Base-by-base conservation (phyloP, 2,113 vertebrate genomes). In the Myotis lucifugus region DNA sequence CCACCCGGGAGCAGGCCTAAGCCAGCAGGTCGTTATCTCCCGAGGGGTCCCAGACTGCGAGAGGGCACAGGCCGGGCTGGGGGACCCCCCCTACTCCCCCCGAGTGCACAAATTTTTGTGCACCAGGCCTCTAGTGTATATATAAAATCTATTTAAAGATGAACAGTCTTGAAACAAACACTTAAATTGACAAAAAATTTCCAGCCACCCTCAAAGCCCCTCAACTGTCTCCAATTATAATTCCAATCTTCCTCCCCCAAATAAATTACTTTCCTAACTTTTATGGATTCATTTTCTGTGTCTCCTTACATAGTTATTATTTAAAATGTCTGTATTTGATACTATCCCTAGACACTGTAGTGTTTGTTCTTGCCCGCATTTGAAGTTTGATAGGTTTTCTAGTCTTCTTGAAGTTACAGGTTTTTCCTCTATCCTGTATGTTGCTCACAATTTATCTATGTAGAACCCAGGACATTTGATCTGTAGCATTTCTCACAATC, bases 141-240 rank as follows among this genome's bases (percentile, higher is more conserved):
- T 64, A 37, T 50, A 37, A 78, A 69, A 32, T 21, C 21, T 50
- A 54, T 85, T 85, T 79, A 85, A 79, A 85, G 9, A 8, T 79
- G 5, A 14, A 29, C 14, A 46, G 2, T 73, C 23, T 79, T 73
- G 21, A 25, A 73, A 37, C 4, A 5, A 88, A 50, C 19, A 54
- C 23, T 85, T n/a, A 0, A 13, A 85, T 72, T 34, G 56, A 78
- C 29, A 89, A 89, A 34, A 46, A 5, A 76, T 82, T 54, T 54
- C 17, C 7, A 59, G 37, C 2, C 37, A 78, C 5, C 7, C 4
- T 1, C 6, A 6, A 70, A 54, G 2, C 17, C 5, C 10, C 15
- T 52, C 7, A 52, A 52, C 5, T 25, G 17, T 8, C 14, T 2
- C 6, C 10, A 69, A 17, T 81, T 4, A 48, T 82, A 29, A 61